phyloP scores from a whole-genome alignment of 2,797 vertebrate species.

The Anolis apletophallus region DNA sequence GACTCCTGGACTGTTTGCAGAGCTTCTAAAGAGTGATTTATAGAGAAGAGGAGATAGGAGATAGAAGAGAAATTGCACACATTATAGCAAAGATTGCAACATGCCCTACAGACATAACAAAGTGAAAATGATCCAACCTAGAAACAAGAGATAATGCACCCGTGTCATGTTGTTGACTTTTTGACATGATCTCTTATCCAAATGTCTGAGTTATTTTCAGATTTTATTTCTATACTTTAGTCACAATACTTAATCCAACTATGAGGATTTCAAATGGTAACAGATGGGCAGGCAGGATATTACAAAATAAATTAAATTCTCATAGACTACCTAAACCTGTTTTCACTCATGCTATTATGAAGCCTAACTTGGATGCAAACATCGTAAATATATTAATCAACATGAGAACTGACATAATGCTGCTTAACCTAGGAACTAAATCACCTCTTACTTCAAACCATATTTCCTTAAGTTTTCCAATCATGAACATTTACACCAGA shows the following conservation, averaged over 20 bases:
- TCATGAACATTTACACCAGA: background rate
- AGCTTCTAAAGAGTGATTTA: conserved; percentile 61
- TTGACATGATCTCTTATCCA: conserved; percentile 7
- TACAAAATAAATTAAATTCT: conserved; percentile 35
- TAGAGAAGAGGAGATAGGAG: conserved; percentile 26
- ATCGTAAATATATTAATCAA: background rate
- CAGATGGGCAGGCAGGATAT: background rate
- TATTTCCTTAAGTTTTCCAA: background rate
- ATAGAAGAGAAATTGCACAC: background rate
- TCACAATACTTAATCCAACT: background rate
- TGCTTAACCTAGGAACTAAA: background rate
- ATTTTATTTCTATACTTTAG: background rate
- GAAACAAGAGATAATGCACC: background rate
- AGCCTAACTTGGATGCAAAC: background rate
- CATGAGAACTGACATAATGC: background rate
- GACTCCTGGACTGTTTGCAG: conserved; percentile 46
- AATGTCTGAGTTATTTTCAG: background rate
- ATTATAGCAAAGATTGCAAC: conserved; percentile 34
- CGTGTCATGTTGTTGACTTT: conserved; percentile 6
- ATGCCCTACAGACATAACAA: conserved; percentile 37
- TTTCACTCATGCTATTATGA: background rate
- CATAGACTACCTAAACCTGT: conserved; percentile 24
- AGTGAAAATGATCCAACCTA: conserved; percentile 46
- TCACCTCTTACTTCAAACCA: no score
- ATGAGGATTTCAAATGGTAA: conserved; percentile 2